These are phyloP conservation scores for Meles meles DNA, from an alignment of 2,113 vertebrate species.

Conservation along the genomic window DNA sequence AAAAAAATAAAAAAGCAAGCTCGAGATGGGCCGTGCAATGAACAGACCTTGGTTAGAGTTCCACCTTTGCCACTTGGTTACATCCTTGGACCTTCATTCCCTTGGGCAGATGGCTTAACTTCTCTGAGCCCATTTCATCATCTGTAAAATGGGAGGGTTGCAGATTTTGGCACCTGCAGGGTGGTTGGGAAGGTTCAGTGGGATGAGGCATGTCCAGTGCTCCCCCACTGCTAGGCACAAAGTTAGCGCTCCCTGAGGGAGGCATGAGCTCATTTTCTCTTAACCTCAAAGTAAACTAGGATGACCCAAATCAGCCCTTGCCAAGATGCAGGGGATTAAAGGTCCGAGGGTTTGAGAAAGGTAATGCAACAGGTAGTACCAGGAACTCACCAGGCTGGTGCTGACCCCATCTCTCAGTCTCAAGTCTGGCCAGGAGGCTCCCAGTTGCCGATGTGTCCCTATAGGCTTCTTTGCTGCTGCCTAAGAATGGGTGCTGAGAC, in stretches of 20 bases:
- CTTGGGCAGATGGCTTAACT: not conserved
- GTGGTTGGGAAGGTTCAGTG: not conserved
- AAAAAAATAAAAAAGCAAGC: not conserved
- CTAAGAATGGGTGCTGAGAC: not conserved
- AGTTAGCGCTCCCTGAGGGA: fast-evolving
- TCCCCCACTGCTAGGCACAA: not conserved
- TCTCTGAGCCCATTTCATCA: not conserved
- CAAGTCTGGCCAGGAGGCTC: not conserved
- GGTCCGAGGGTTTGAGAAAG: not conserved
- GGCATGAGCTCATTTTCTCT: not conserved
- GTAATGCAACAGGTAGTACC: not conserved
- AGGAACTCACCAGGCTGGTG: not conserved
- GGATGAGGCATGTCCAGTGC: fast-evolving
- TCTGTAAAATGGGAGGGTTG: not conserved
- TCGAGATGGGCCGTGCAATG: fast-evolving
- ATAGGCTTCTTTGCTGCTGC: not conserved
- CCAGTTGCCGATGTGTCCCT: fast-evolving
- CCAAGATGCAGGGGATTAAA: not conserved
- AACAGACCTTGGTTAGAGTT: not conserved
- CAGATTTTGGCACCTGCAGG: too few relatives aligned
- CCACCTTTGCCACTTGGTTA: not conserved
- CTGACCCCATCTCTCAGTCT: fast-evolving
- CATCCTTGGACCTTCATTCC: not conserved
- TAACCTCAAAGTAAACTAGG: not conserved
- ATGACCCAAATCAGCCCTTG: not conserved